Base-by-base conservation (phyloP, 2,888 invertebrate species). In the Phaedon cochleariae region DNA sequence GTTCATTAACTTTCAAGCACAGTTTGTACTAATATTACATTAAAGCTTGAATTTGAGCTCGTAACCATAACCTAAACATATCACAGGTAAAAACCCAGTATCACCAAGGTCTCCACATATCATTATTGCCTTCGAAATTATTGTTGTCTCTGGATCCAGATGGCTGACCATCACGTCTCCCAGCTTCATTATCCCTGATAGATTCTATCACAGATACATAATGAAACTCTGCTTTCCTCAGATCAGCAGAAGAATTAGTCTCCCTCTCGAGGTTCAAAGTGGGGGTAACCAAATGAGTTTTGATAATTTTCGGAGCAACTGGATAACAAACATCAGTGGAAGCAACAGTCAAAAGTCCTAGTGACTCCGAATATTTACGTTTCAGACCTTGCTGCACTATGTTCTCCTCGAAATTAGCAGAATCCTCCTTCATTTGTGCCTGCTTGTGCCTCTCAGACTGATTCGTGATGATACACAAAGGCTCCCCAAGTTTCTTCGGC, bases 81-180 rank as follows among this genome's bases (percentile, higher is more conserved):
- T 55, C 55, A 55, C 55, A 55, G 55, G 31, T 15, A 2, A 53
- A 18, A 2, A 41, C 15, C 10, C n/a, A 37, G 22, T 51, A 70
- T 80, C 77, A 84, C 84, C 84, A 84, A 22, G 84, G 84, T 62
- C 83, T 77, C 84, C 84, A 84, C 84, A 84, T 83, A 70, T 80
- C 77, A 67, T 77, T 80, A 69, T 73, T 77, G 31, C 73, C 65
- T 26, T 76, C 79, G 6, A 64, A 52, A 55, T 72, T 73, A 48
- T 69, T 68, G 34, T 67, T 59, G 22, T 70, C 65, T 37, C 46
- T 68, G 12, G 65, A 62, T 20, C 62, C 31, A 26, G 69, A 53
- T 9, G 68, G 59, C n/a, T 53, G 59, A 20, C 55, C 59, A 6
- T 53, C 29, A 17, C 45, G 26, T 51, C 34, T 63, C 51, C 48